Evolutionary conservation across 2,888 invertebrate species (phyloP), one percentile per base, ranked within the genome.

Genomic region (Carpatolechia fugitivella): DNA sequence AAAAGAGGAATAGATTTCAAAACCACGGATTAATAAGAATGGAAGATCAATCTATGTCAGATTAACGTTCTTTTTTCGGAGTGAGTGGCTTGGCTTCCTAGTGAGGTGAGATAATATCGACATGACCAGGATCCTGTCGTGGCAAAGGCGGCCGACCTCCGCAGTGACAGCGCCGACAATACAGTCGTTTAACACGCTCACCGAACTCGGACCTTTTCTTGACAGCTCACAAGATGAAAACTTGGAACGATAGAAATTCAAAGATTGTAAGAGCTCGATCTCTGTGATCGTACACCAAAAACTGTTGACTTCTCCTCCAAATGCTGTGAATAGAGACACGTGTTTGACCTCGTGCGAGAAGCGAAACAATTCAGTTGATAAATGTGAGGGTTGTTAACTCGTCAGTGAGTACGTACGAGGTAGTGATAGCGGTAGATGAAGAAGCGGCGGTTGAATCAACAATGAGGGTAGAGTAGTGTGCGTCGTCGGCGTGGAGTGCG

Each of bases 101-200:
- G 73, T 69, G 72, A 74, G 70, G 70, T 67, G 75, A 78, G 83
- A 85, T 83, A 77, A 74, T 74, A 82, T 84, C 80, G 69, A 70
- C 66, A 69, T 64, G 65, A 68, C 61, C 61, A 69, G 66, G n/a
- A n/a, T 18, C 24, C 18, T 16, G 20, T 6, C 65, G 60, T 36
- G 14, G 70, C 78, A 82, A 85, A 85, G 84, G 78, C 69, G 78
- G 24, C 82, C 84, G 82, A 70, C 78, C 66, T 65, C 68, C 60
- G 60, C 78, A 76, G 81, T 81, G 85, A 85, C 85, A 82, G 83
- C 77, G 67, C 71, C 75, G 77, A 88, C 86, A 89, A 88, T 85
- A 80, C 82, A 78, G 77, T 80, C 85, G 85, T 88, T 87, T 87
- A 86, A 85, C 83, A 87, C 85, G 88, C 86, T 86, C 82, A 78